phyloP scores from a whole-genome alignment of 2,888 invertebrate species.

The Macrophya annulata region DNA sequence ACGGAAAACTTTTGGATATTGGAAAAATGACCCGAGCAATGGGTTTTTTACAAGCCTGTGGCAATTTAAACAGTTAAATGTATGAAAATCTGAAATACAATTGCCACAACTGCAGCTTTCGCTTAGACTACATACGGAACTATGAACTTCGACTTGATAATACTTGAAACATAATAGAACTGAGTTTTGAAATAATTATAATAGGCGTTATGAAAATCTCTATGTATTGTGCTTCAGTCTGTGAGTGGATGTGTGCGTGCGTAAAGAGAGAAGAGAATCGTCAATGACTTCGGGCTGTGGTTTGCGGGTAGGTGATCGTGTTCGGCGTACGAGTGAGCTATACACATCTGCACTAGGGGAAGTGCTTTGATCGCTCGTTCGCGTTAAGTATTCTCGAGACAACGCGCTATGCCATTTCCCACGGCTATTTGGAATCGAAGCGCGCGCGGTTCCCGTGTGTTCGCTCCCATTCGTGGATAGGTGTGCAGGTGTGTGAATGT shows the following conservation, averaged over 20 bases:
- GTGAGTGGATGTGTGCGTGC: conserved; percentile 62
- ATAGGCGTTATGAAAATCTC: background rate
- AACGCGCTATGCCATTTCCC: conserved; percentile 75
- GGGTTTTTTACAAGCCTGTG: background rate
- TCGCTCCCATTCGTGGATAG: conserved; percentile 60
- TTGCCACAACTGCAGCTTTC: background rate
- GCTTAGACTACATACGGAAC: background rate
- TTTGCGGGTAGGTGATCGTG: conserved; percentile 47
- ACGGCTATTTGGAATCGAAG: conserved; percentile 77
- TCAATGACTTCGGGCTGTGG: conserved; percentile 34
- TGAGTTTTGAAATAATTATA: background rate
- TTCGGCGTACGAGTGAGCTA: conserved; percentile 42
- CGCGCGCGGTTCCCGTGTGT: conserved; percentile 68
- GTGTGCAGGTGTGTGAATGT: background rate
- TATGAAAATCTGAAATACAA: no score
- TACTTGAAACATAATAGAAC: background rate
- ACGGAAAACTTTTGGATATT: background rate
- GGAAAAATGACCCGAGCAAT: no score
- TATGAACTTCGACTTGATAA: background rate
- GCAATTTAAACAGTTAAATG: no score
- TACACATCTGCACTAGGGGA: conserved; percentile 29
- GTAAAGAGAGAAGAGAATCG: conserved; percentile 15
- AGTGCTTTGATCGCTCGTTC: conserved; percentile 51
- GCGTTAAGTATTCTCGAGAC: conserved; percentile 74
- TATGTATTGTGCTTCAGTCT: conserved; percentile 15